Evolutionary conservation across 1,140 invertebrate genomes (phyloP), one percentile per base, ranked within the genome.

Genomic region (Nasonia longicornis): DNA sequence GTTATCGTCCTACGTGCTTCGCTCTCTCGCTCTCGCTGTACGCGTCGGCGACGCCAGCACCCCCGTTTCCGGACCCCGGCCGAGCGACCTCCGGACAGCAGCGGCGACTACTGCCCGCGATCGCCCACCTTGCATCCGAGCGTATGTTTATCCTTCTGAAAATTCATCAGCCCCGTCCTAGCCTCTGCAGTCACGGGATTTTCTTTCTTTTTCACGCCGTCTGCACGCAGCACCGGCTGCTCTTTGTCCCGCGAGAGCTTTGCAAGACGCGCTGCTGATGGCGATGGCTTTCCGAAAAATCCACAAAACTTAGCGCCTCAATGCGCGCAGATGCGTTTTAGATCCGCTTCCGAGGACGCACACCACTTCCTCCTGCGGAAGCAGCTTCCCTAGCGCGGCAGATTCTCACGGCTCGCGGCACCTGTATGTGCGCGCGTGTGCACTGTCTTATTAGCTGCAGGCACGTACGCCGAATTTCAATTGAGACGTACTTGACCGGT

Each of bases 1-100:
- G 88, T 88, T 88, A 89, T 89, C 88, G 87, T 88, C 88, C 87
- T 89, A 45, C 87, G 85, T 87, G 83, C 29, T 81, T 38, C 66
- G 26, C 45, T 78, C 74, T 26, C 73, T 76, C 52, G 16, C 72
- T 74, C 72, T 63, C 85, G 84, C 80, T 83, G 84, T 85, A 84
- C 86, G 86, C 85, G 85, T 87, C 88, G 88, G 87, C 89, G 86
- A 88, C 87, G 87, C 83, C 58, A 26, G 66, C 35, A 77, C 83
- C 67, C 71, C 63, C 70, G 72, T 45, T 82, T 70, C 72, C 73
- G 77, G 26, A 69, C 69, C 72, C 64, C 64, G 64, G 64, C 64
- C 83, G 75, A 82, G 80, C 83, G 58, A 82, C 83, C 81, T 71
- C 82, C 83, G 77, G 85, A 84, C 83, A 82, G 83, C 84, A 58